Percentiles rank a stretch among this genome's conserved stretches.
These are phyloP conservation scores for Epinephelus coioides DNA, from an alignment of 2,797 vertebrate genomes.

Conservation along the genomic window DNA sequence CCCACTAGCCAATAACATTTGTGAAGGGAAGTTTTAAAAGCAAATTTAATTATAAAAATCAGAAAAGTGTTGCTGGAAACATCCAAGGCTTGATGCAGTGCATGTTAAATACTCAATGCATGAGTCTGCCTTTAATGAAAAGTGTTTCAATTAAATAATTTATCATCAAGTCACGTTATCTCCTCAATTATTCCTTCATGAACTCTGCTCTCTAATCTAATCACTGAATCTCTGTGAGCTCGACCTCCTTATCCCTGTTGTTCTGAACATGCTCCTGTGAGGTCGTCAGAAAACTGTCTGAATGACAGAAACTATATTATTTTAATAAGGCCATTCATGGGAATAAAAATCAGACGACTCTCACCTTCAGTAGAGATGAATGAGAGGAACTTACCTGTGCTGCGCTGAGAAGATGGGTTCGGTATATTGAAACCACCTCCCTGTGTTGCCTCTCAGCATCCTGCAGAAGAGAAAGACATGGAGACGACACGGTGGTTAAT, in stretches of 20 bases:
- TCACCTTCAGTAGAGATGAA: neutral
- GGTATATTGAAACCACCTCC: constrained; percentile 96
- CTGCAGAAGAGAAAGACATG: constrained; percentile 73
- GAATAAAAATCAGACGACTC: neutral
- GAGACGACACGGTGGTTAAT: constrained; percentile 3
- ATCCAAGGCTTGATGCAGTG: neutral
- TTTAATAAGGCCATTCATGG: neutral
- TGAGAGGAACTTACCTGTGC: constrained; percentile 83
- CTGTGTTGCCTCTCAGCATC: constrained; percentile 96
- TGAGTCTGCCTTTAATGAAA: neutral
- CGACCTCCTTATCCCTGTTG: neutral
- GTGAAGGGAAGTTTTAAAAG: neutral
- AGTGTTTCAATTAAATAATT: neutral
- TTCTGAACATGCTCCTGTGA: neutral
- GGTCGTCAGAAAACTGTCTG: neutral
- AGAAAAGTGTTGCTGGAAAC: neutral
- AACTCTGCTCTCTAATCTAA: neutral
- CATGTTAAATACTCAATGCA: neutral
- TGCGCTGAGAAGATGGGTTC: constrained; percentile 97
- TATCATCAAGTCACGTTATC: neutral
- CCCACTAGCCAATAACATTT: neutral
- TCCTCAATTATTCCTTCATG: neutral
- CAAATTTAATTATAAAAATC: neutral
- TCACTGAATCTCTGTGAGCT: neutral
- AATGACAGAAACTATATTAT: neutral